Base-by-base conservation (phyloP, 92 coral and sea anemone genomes). In the Paramuricea clavata region DNA sequence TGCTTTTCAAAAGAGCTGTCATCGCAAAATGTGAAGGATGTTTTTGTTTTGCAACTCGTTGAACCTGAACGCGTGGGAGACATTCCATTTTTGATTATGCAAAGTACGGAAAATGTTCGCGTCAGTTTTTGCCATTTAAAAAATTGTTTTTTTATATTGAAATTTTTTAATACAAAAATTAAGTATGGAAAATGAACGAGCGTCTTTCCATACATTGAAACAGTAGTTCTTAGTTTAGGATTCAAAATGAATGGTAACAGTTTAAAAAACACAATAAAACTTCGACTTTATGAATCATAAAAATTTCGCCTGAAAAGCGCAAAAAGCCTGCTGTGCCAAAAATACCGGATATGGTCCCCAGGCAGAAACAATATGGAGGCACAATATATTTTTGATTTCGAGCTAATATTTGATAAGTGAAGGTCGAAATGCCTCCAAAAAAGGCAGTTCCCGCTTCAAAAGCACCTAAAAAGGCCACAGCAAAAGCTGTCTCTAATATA, bases 381-480 rank as follows among this genome's bases (percentile, higher is more conserved):
- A 60, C 2, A 60, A 22, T 60, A 5, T n/a, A n/a, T n/a, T n/a
- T n/a, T n/a, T n/a, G n/a, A n/a, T n/a, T n/a, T n/a, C n/a, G n/a
- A n/a, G 23, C 12, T 6, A 60, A 60, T 27, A 60, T 60, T 60
- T 60, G 68, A 22, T 31, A 22, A 27, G 9, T 60, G 23, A 27
- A 22, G 9, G 68, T 60, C 57, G 25, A 6, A 44, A 94, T 94
- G 98, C 95, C 95, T 80, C 95, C 95, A 44, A 94, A 91, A 69
- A 94, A 91, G 87, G 74, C 94, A 33, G 43, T 81, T 44, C 89
- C 90, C 54, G 0, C 81, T 22, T 21, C 81, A 22, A 74, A 74
- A 74, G 21, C 35, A 22, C 64, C 62, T 6, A 44, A 74, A 74
- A 74, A 47, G 81, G 81, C 34, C 19, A 64, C 87, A 26, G 72